Evolutionary conservation across 2,113 vertebrate genomes (phyloP).

Genomic region (Halcyon senegalensis): DNA sequence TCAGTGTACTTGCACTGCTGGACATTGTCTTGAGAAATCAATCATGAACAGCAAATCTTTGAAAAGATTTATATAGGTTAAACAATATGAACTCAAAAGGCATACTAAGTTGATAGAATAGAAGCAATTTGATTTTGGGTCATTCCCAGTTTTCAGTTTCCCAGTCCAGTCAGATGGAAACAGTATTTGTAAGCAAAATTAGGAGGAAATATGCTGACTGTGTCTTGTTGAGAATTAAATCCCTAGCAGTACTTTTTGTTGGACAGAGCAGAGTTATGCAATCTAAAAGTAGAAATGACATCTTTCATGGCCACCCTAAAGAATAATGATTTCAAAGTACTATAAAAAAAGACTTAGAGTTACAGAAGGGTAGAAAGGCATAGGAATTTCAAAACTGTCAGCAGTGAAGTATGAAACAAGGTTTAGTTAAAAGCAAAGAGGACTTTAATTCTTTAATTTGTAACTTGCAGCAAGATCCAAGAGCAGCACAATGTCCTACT

Average conservation of each 20-base stretch:
- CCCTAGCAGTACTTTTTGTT: not conserved
- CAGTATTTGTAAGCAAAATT: slow-evolving; percentile 34
- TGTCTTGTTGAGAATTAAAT: slow-evolving; percentile 9
- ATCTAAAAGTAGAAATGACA: not conserved
- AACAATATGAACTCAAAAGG: slow-evolving; percentile 38
- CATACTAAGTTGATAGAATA: not conserved
- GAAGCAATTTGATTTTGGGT: not conserved
- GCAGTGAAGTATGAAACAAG: not conserved
- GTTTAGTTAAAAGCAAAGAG: not conserved
- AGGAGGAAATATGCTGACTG: slow-evolving; percentile 24
- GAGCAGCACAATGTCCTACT: not conserved
- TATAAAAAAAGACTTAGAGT: not conserved
- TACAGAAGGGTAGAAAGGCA: not conserved
- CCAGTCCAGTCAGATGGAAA: not conserved
- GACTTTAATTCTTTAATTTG: not conserved
- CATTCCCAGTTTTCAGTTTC: not conserved
- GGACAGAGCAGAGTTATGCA: not conserved
- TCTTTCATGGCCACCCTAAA: not conserved
- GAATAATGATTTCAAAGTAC: not conserved
- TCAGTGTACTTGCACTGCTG: not conserved
- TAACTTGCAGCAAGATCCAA: not conserved
- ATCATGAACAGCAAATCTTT: not conserved
- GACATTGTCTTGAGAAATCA: slow-evolving; percentile 4
- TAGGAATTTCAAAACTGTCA: not conserved
- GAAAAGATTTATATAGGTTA: not conserved